Percentiles rank a stretch among this genome's conserved stretches.
phyloP scores from a whole-genome alignment of 2,888 invertebrate species.

The Embidobia sp. region DNA sequence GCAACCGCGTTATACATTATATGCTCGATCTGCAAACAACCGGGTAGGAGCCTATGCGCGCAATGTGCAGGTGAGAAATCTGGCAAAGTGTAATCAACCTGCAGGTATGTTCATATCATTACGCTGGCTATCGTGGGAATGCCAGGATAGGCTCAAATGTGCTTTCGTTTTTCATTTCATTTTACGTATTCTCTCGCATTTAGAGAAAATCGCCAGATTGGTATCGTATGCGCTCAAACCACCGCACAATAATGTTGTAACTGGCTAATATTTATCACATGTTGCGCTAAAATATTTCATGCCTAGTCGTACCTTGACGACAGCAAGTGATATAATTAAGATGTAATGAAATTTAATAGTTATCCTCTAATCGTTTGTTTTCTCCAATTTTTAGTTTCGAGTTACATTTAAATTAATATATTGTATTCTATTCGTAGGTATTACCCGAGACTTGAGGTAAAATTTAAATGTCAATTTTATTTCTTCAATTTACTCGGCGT shows the following conservation, averaged over 20 bases:
- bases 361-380: constrained; percentile 8
- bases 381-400: not conserved
- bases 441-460: too few species aligned
- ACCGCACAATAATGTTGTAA: constrained; percentile 30
- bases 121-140: constrained; percentile 53
- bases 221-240: too few species aligned
- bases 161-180: constrained; percentile 46
- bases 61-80: constrained; percentile 56
- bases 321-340: constrained; percentile 20
- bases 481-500: too few species aligned
- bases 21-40: constrained; percentile 18
- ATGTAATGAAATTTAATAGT: constrained; percentile 21
- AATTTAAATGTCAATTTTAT: too few species aligned
- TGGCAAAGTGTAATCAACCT: constrained; percentile 51
- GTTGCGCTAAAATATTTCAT: too few species aligned
- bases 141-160: constrained; percentile 8
- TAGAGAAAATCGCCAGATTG: constrained; percentile 19
- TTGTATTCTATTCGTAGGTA: too few species aligned
- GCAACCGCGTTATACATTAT: constrained; percentile 63
- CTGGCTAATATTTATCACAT: constrained; percentile 1
- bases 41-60: too few species aligned
- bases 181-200: constrained; percentile 21
- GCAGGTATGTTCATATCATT: constrained; percentile 41
- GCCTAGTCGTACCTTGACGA: too few species aligned
- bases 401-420: constrained; percentile 19